Evolutionary conservation across 2,113 vertebrate genomes (phyloP).

Genomic region (Nibea coibor): DNA sequence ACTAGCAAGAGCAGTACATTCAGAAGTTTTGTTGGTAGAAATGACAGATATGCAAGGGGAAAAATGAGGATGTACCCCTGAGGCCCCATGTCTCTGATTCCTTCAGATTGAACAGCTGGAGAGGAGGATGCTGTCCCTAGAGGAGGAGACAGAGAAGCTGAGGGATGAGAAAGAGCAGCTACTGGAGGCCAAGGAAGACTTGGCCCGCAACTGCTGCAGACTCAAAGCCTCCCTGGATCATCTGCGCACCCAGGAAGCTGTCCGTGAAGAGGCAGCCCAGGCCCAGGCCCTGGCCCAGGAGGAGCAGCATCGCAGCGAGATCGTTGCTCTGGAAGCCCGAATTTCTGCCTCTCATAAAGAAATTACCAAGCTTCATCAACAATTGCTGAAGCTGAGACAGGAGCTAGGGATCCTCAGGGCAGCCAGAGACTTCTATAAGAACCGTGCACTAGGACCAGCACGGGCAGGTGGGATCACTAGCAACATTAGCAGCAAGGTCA

Average conservation of each 20-base stretch:
- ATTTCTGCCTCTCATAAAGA: conserved; percentile 81
- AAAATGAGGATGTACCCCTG: conserved; percentile 4
- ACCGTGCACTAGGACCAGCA: conserved; percentile 38
- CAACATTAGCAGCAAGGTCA: conserved; percentile 86
- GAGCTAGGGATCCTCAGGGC: conserved; percentile 84
- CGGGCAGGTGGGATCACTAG: conserved; percentile 68
- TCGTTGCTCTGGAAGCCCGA: conserved; percentile 81
- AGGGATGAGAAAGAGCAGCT: conserved; percentile 85
- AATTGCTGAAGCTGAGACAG: conserved; percentile 82
- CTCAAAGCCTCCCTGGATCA: conserved; percentile 85
- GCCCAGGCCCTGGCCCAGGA: conserved; percentile 70
- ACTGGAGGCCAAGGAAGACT: conserved; percentile 82
- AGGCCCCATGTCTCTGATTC: conserved; percentile 51
- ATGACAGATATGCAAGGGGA: neutral
- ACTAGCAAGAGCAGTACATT: neutral
- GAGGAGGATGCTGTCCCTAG: conserved; percentile 83
- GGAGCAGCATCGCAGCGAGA: conserved; percentile 79
- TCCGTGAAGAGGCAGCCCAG: conserved; percentile 78
- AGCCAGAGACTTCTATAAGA: conserved; percentile 80
- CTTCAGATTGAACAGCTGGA: conserved; percentile 87
- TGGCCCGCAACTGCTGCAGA: conserved; percentile 80
- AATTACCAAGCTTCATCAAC: conserved; percentile 80
- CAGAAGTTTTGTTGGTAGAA: conserved; percentile 23
- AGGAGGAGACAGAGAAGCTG: conserved; percentile 84
- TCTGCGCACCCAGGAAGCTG: conserved; percentile 75